These are phyloP conservation scores for Meloe dianella DNA, from an alignment of 2,888 invertebrate species.

Conservation along the genomic window DNA sequence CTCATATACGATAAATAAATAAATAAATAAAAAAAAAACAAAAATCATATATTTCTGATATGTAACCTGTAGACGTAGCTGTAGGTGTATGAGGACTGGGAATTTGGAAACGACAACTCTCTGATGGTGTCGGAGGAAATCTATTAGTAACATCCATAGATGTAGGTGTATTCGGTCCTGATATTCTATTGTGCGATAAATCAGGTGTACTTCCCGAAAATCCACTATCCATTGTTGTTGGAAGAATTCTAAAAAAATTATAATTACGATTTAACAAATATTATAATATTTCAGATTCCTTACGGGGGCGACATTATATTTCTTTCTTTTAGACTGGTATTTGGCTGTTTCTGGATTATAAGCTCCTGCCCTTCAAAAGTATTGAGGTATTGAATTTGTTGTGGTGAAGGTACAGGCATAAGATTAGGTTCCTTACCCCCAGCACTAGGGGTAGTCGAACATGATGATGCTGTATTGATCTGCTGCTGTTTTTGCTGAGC, in stretches of 20 bases:
- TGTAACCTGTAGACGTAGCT: constrained; percentile 43
- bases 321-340: constrained; percentile 83
- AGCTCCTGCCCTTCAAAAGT: constrained; percentile 96
- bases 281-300: constrained; percentile 50
- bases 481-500: constrained; percentile 65
- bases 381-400: constrained; percentile 94
- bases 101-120: constrained; percentile 61
- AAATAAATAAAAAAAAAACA: not conserved
- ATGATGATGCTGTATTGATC: constrained; percentile 53
- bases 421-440: constrained; percentile 80
- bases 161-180: constrained; percentile 64
- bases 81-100: constrained; percentile 62
- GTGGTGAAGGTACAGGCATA: constrained; percentile 95
- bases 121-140: constrained; percentile 58
- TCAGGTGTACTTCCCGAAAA: constrained; percentile 56
- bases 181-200: constrained; percentile 55
- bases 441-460: constrained; percentile 49
- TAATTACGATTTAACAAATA: not conserved
- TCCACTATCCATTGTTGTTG: constrained; percentile 57
- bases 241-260: constrained; percentile 46
- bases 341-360: constrained; percentile 95
- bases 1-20: not conserved
- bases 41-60: constrained; percentile 1
- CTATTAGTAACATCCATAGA: constrained; percentile 59
- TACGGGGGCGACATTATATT: constrained; percentile 78